Conservation (phyloP, 1,140 invertebrate species). For the Zaprionus ornatus region DNA sequence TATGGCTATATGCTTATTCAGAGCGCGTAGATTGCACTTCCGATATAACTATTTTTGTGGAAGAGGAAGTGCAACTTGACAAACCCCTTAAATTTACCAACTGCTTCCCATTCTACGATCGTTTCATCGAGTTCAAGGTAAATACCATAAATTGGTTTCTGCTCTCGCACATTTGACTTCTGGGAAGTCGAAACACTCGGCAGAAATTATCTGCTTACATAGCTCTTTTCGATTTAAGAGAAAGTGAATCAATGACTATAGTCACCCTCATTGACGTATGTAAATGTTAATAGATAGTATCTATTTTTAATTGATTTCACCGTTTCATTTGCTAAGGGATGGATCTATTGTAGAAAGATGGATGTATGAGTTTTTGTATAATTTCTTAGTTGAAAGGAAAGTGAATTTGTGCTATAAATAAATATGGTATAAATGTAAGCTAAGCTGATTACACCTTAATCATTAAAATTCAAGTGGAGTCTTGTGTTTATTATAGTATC, state of each 20-base stretch:
- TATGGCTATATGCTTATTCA: not conserved
- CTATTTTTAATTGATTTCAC: constrained; percentile 12
- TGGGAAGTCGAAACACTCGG: constrained; percentile 13
- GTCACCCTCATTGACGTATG: not conserved
- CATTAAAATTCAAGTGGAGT: not conserved
- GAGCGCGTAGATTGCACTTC: not conserved
- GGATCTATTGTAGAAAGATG: constrained; percentile 6
- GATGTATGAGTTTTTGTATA: not conserved
- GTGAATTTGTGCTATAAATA: not conserved
- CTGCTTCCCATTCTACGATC: not conserved
- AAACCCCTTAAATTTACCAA: not conserved
- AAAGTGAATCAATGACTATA: constrained; percentile 6
- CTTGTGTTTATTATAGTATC: not conserved
- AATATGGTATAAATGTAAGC: not conserved
- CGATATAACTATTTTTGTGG: not conserved
- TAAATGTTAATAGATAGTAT: not conserved
- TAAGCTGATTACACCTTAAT: not conserved
- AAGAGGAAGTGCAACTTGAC: not conserved
- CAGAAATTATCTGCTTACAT: not conserved
- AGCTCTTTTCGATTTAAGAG: not conserved
- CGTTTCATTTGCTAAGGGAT: not conserved
- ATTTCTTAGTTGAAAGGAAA: not conserved
- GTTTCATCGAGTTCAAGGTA: constrained; percentile 5
- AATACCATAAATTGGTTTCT: not conserved
- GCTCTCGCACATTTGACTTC: constrained; percentile 13